Evolutionary conservation across 2,888 invertebrate species (phyloP).

Genomic region (Pandemis corylana): DNA sequence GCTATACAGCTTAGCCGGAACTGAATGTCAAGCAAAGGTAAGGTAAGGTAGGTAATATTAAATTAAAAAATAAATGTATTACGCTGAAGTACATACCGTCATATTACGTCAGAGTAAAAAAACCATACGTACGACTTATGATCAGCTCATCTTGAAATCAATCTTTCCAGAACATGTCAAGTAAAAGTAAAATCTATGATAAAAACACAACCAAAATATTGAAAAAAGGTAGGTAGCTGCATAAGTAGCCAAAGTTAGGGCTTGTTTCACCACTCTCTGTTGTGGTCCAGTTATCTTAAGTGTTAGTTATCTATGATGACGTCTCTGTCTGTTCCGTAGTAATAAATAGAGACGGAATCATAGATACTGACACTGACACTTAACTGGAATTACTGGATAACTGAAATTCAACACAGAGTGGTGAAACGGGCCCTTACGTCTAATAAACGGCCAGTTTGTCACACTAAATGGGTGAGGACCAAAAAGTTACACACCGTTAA

Average conservation of each 20-base stretch:
- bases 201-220: conserved; percentile 1
- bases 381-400: too few relatives aligned
- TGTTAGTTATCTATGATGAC: too few relatives aligned
- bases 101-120: neutral
- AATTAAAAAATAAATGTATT: neutral
- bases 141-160: neutral
- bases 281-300: too few relatives aligned
- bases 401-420: too few relatives aligned
- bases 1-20: conserved; percentile 23
- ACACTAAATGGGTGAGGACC: neutral
- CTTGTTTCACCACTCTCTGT: too few relatives aligned
- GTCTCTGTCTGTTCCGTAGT: too few relatives aligned
- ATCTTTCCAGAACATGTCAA: neutral
- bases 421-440: neutral
- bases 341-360: too few relatives aligned
- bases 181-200: neutral
- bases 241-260: neutral
- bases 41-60: too few relatives aligned
- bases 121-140: neutral
- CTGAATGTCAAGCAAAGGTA: neutral
- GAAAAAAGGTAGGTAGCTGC: neutral
- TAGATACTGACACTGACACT: too few relatives aligned
- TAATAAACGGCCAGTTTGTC: neutral
- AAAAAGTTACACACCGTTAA: too few relatives aligned
- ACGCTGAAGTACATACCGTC: neutral